Base-by-base conservation (phyloP, 2,797 vertebrate genomes). In the Sebastes jordani region DNA sequence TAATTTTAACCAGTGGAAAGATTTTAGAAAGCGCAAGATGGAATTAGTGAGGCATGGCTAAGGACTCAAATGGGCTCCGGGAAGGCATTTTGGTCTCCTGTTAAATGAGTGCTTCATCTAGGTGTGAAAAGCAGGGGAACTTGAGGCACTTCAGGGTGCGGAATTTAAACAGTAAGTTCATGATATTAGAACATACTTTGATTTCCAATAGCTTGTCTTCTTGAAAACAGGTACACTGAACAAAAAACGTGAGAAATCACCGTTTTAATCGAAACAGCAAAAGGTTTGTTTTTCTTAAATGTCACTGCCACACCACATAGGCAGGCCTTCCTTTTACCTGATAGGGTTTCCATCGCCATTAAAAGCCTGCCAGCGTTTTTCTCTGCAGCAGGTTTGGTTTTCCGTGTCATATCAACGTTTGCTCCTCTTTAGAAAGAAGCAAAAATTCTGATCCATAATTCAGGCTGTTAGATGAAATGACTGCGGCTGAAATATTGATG, bases 11-110 rank as follows among this genome's bases (percentile, higher is more conserved):
- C 92, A 91, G 90, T 93, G 91, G 92, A 93, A 93, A 93, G 90
- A 96, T 96, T 96, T 96, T 94, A 93, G 94, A 96, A 96, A 95
- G 95, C 95, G 94, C 90, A 87, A 95, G 94, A 96, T 95, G 95
- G 95, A 97, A 93, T 96, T 94, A 96, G 89, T 94, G 94, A 97
- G 95, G 91, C 94, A 95, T 91, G 93, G 89, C 93, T 94, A 93
- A 95, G 92, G 93, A 96, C 90, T 91, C 93, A 93, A 96, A 95
- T 90, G 89, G 92, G 89, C 80, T 92, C 81, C 71, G 78, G 87
- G 86, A 93, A 92, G 87, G 83, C 92, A 80, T 92, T 92, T 84
- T 90, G 91, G 88, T 91, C 83, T 86, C 89, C 85, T 89, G 91
- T 90, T 94, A 92, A 93, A 94, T 91, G 91, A 93, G 83, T 91